Conservation (phyloP, 2,113 vertebrate genomes). For the Andinoacara biseriatus region DNA sequence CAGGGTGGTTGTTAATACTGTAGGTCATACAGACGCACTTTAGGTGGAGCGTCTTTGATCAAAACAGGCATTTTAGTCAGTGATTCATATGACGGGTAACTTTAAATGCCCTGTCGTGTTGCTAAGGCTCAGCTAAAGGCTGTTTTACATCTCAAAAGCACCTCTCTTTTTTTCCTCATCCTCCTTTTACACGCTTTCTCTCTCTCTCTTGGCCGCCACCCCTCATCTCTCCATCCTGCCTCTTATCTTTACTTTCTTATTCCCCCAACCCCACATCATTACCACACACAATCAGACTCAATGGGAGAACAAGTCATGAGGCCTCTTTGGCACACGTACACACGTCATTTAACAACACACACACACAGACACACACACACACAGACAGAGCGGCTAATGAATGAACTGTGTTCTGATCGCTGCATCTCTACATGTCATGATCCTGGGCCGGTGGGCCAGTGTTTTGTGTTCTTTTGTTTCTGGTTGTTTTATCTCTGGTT, state of each 20-base stretch:
- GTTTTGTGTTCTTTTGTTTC: too few species aligned
- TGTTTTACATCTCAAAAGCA: conserved; percentile 74
- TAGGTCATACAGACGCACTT: background rate
- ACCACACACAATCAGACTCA: conserved; percentile 63
- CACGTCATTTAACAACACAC: background rate
- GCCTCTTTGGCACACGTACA: conserved; percentile 38
- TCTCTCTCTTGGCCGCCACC: too few species aligned
- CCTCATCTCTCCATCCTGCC: conserved; percentile 21
- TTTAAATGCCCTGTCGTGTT: conserved; percentile 58
- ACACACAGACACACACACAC: conserved; percentile 16
- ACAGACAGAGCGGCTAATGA: conserved; percentile 45
- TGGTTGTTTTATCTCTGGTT: too few species aligned
- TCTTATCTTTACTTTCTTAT: conserved; percentile 37
- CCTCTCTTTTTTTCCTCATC: conserved; percentile 52
- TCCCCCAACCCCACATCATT: conserved; percentile 35
- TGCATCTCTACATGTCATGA: too few species aligned
- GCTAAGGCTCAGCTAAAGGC: conserved; percentile 52
- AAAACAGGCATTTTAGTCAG: conserved; percentile 8
- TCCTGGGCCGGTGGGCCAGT: too few species aligned
- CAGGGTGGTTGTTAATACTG: background rate
- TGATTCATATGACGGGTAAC: conserved; percentile 47
- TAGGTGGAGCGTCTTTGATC: conserved; percentile 5
- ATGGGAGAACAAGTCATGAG: conserved; percentile 60
- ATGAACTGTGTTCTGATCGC: conserved; percentile 37
- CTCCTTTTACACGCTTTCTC: conserved; percentile 20